Evolutionary conservation across 2,888 invertebrate species (phyloP).

Genomic region (Limnephilus marmoratus): DNA sequence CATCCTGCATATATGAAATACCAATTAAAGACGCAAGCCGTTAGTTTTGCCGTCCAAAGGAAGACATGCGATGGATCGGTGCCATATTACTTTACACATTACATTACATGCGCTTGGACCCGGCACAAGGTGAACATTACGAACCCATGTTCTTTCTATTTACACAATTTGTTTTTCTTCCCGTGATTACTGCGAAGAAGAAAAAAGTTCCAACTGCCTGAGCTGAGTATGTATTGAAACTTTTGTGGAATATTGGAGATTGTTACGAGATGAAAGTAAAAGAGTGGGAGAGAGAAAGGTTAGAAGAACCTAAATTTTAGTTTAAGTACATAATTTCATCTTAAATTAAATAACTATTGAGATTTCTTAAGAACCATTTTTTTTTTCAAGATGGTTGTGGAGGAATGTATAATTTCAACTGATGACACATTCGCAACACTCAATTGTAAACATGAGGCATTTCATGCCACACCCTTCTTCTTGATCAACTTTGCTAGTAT

Average conservation of each 20-base stretch:
- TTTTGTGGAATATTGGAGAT: background rate
- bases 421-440: conserved; percentile 12
- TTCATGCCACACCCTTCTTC: conserved; percentile 4
- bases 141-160: background rate
- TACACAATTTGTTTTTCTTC: background rate
- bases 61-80: no score
- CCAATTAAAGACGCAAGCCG: no score
- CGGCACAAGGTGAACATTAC: background rate
- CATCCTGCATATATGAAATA: no score
- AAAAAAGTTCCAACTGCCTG: background rate
- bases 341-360: background rate
- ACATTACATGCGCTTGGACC: no score
- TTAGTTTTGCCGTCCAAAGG: no score
- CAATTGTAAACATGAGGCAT: background rate
- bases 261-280: background rate
- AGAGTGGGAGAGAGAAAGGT: background rate
- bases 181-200: background rate
- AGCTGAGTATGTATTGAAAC: background rate
- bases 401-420: background rate
- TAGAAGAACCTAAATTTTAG: background rate
- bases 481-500: background rate
- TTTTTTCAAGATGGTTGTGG: background rate
- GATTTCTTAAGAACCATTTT: background rate
- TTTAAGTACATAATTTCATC: background rate
- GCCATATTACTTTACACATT: no score